phyloP scores from a whole-genome alignment of 2,888 invertebrate genomes.

The Toxonevra muliebris region DNA sequence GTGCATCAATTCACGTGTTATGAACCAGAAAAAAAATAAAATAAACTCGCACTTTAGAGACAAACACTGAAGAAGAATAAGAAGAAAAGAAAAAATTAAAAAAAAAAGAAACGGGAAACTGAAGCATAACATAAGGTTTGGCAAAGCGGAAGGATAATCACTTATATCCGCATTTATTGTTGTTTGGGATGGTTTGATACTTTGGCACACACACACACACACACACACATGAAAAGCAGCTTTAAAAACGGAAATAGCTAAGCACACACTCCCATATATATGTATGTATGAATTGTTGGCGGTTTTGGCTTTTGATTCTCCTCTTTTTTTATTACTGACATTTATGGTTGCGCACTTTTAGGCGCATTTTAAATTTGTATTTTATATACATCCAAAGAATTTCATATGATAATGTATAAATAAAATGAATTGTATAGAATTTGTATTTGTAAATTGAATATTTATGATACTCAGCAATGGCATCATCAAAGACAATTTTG shows the following conservation, averaged over 20 bases:
- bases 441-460: no score
- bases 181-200: no score
- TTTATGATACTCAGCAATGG: no score
- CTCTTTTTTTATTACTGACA: no score
- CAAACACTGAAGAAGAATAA: not conserved
- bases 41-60: conserved; percentile 1
- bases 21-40: conserved; percentile 23
- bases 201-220: not conserved
- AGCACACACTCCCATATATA: conserved; percentile 33
- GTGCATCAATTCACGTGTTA: conserved; percentile 25
- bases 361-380: no score
- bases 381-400: no score
- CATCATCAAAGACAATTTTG: no score
- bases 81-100: no score
- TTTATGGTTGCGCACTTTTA: no score
- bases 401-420: no score
- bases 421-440: no score
- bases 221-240: not conserved
- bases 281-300: conserved; percentile 25
- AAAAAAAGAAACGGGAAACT: not conserved
- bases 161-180: not conserved
- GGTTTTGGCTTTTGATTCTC: no score
- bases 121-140: not conserved
- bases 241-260: conserved; percentile 35
- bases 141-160: conserved; percentile 10